These are phyloP conservation scores for Tapirus indicus DNA, from an alignment of 2,797 vertebrate species.

Conservation along the genomic window DNA sequence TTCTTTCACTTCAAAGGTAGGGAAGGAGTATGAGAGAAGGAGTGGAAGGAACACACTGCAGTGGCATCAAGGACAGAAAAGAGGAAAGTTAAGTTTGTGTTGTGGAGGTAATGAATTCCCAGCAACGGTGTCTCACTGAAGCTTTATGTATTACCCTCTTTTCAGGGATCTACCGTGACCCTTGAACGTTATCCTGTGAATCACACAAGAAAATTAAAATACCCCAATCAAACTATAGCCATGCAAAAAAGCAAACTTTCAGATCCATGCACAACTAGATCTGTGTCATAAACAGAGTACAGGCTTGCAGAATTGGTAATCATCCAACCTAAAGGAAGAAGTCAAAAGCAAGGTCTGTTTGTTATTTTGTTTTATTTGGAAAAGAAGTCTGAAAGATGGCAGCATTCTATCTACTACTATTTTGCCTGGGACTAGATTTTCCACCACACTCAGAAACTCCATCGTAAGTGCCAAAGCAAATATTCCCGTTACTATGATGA, in stretches of 20 bases:
- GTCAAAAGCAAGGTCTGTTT: background rate
- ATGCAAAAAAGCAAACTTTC: background rate
- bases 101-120: background rate
- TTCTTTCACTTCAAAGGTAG: background rate
- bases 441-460: background rate
- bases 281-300: background rate
- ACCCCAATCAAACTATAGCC: background rate
- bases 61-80: background rate
- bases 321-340: background rate
- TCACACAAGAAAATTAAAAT: background rate
- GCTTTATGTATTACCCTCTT: background rate
- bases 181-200: background rate
- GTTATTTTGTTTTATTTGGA: background rate
- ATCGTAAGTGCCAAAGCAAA: background rate
- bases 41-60: background rate
- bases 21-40: background rate
- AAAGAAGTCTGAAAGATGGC: conserved; percentile 12
- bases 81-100: background rate
- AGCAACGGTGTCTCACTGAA: background rate
- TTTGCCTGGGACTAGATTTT: background rate
- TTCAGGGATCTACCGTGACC: background rate
- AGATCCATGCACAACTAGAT: background rate
- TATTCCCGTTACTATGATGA: background rate
- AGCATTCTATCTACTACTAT: background rate
- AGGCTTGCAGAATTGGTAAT: background rate